Evolutionary conservation across 1,140 invertebrate genomes (phyloP), one percentile per base, ranked within the genome.

Genomic region (Luehdorfia chinensis): DNA sequence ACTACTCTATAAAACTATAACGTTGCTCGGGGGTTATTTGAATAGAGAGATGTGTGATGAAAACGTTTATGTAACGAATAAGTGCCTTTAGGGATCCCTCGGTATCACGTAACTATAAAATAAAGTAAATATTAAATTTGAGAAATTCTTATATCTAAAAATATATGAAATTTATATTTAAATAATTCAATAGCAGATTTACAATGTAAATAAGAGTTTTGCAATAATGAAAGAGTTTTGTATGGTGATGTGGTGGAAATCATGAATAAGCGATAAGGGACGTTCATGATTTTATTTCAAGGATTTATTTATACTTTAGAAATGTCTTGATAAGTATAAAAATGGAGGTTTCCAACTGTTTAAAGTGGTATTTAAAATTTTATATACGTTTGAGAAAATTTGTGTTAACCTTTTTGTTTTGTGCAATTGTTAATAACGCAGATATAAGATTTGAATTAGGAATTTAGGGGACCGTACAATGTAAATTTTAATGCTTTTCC

Each of bases 141-240:
- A 16, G 8, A 16, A 14, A 14, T 43, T 43, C 37, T 15, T 28
- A 43, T 28, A 28, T 16, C 12, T 9, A 11, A 23, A 43, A 15
- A 13, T n/a, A 43, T 43, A 43, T 43, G 23, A n/a, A n/a, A n/a
- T 28, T 43, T 23, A 15, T 27, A 30, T 43, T 43, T 43, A 43
- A 28, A 43, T 43, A 43, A 43, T 28, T 16, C 39, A 30, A 28
- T 13, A 16, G 25, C 1, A 2, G 36, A 43, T 43, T 43, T 43
- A 43, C 39, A 43, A 43, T 43, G 39, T 43, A 43, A 43, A 43
- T 43, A 43, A 43, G 39, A 30, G 9, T 43, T 43, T 43, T 43
- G 39, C 25, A 28, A 30, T 43, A 43, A 43, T 43, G 39, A 39
- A 39, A 39, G 36, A 43, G 23, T 43, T 43, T 43, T 43, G 25